These are phyloP conservation scores for Nasonia oneida DNA, from an alignment of 2,888 invertebrate species.

Conservation along the genomic window DNA sequence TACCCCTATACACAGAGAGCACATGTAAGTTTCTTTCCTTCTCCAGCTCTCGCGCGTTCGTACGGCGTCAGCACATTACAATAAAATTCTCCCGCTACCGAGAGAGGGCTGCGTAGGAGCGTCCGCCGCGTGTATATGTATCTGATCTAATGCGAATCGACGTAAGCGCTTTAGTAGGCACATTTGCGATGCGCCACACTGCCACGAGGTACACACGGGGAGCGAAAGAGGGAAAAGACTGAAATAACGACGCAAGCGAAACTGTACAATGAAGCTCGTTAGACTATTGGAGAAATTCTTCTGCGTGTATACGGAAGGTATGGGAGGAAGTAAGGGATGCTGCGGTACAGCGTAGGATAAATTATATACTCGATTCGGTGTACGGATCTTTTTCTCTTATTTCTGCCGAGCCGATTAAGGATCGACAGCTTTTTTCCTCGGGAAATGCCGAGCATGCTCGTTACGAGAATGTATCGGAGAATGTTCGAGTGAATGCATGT, in stretches of 20 bases:
- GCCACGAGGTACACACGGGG: background rate
- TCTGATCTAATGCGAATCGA: conserved; percentile 41
- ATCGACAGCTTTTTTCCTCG: background rate
- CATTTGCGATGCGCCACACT: background rate
- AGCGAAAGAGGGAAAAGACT: background rate
- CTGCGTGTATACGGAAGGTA: no score
- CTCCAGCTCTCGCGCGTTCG: background rate
- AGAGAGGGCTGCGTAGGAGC: background rate
- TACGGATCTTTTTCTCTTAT: background rate
- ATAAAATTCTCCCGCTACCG: conserved; percentile 42
- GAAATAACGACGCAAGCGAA: no score
- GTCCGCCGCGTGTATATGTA: conserved; percentile 7
- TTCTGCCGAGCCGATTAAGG: background rate
- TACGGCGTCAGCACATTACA: conserved; percentile 38
- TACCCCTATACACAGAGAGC: background rate
- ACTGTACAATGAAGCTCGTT: no score
- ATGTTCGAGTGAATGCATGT: background rate
- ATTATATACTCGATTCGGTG: background rate
- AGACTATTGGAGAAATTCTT: background rate
- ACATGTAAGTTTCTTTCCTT: conserved; percentile 24
- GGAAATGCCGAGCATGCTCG: background rate
- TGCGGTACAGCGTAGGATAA: background rate
- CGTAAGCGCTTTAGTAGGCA: conserved; percentile 39
- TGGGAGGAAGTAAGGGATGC: background rate
- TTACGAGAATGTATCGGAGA: background rate